Evolutionary conservation across 1,140 invertebrate species (phyloP).

Genomic region (Papilio xuthus): DNA sequence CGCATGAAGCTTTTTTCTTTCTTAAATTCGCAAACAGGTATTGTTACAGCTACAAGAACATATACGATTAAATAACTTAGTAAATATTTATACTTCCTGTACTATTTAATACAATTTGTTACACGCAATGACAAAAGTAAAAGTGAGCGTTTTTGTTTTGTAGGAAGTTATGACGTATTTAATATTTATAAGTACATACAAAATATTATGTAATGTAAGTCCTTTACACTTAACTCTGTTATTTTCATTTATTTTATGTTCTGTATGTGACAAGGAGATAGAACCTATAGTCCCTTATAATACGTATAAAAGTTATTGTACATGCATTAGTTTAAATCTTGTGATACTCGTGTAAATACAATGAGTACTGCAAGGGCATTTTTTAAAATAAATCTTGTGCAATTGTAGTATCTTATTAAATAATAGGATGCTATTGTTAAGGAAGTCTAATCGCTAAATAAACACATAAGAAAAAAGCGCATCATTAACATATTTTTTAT

Average conservation of each 20-base stretch:
- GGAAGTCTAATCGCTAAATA: background rate
- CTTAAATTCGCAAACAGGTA: background rate
- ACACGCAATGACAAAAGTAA: background rate
- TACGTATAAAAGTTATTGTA: background rate
- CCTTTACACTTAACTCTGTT: background rate
- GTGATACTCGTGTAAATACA: no score
- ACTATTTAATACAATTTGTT: background rate
- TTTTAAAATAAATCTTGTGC: background rate
- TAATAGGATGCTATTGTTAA: background rate
- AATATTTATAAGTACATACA: background rate
- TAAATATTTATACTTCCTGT: background rate
- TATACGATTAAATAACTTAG: background rate
- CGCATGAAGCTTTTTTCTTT: background rate
- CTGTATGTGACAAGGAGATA: background rate
- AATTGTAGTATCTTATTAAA: background rate
- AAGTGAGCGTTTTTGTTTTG: background rate
- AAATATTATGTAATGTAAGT: background rate
- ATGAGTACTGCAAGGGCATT: no score
- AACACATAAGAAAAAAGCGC: background rate
- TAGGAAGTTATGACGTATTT: background rate
- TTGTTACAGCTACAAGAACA: background rate
- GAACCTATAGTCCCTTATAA: background rate
- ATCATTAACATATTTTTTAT: constrained; percentile 19
- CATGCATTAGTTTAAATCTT: no score
- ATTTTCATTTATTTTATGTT: background rate